These are phyloP conservation scores for Toxotes lorentzi DNA, from an alignment of 2,797 vertebrate species.

Conservation along the genomic window DNA sequence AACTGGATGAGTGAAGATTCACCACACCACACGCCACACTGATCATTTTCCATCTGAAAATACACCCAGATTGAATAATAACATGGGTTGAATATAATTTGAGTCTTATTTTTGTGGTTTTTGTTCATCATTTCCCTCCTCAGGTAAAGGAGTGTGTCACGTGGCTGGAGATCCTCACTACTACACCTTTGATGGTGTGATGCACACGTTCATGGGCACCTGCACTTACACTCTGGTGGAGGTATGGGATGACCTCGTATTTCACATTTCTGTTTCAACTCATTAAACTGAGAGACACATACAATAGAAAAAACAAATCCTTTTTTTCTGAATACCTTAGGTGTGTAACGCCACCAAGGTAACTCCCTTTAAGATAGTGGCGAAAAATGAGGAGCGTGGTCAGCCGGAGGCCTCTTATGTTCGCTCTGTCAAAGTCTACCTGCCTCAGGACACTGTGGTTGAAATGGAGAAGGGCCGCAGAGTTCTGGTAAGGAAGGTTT, in stretches of 20 bases:
- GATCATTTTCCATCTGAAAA: not conserved
- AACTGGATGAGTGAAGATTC: not conserved
- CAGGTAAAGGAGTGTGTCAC: slow-evolving; percentile 87
- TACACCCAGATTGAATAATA: not conserved
- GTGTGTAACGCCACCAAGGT: slow-evolving; percentile 83
- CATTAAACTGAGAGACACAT: not conserved
- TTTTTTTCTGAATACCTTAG: slow-evolving; percentile 22
- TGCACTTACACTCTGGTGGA: slow-evolving; percentile 88
- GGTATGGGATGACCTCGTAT: slow-evolving; percentile 41
- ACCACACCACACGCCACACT: fast-evolving
- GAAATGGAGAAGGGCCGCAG: slow-evolving; percentile 84
- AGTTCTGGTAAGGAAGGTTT: slow-evolving; percentile 83
- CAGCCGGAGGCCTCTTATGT: slow-evolving; percentile 82
- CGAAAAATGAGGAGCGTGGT: slow-evolving; percentile 86
- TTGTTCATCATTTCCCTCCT: not conserved
- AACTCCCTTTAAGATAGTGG: slow-evolving; percentile 87
- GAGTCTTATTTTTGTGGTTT: not conserved
- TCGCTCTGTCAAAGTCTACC: slow-evolving; percentile 77
- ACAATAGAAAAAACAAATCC: not conserved
- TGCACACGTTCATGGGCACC: slow-evolving; percentile 87
- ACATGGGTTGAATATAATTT: not conserved
- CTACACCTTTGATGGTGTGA: slow-evolving; percentile 87
- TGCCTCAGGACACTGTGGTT: slow-evolving; percentile 73
- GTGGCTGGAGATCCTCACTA: slow-evolving; percentile 87
- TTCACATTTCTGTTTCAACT: not conserved